Conservation (phyloP, 2,113 vertebrate species). For the Numenius arquata region DNA sequence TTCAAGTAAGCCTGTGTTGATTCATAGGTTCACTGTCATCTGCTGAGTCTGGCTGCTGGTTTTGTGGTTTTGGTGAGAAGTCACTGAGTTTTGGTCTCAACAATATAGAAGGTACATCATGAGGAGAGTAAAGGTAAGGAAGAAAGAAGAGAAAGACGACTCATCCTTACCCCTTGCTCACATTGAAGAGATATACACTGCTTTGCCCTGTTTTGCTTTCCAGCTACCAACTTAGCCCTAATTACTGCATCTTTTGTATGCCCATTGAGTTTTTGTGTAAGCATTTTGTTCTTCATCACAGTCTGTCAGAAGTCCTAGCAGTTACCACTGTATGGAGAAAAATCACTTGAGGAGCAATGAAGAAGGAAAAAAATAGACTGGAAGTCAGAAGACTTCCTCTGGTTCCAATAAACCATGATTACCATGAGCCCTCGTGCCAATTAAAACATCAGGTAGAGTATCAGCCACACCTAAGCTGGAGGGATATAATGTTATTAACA, state of each 20-base stretch:
- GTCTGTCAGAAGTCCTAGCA: neutral
- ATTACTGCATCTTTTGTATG: neutral
- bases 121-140: neutral
- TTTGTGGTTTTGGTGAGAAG: neutral
- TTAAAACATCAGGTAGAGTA: conserved; percentile 33
- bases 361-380: neutral
- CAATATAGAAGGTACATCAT: neutral
- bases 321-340: neutral
- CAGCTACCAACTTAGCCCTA: neutral
- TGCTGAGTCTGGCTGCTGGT: neutral
- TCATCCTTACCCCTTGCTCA: neutral
- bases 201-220: neutral
- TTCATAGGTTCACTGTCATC: neutral
- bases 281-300: neutral
- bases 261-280: neutral
- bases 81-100: neutral
- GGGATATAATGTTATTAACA: neutral
- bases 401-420: conserved; percentile 32
- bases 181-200: neutral
- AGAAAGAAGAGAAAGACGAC: neutral
- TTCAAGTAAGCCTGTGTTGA: neutral
- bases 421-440: neutral
- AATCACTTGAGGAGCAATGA: neutral
- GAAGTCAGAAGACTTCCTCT: conserved; percentile 23
- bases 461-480: conserved; percentile 35